phyloP scores from a whole-genome alignment of 2,888 invertebrate genomes.

The Kryphioiulus occultus region DNA sequence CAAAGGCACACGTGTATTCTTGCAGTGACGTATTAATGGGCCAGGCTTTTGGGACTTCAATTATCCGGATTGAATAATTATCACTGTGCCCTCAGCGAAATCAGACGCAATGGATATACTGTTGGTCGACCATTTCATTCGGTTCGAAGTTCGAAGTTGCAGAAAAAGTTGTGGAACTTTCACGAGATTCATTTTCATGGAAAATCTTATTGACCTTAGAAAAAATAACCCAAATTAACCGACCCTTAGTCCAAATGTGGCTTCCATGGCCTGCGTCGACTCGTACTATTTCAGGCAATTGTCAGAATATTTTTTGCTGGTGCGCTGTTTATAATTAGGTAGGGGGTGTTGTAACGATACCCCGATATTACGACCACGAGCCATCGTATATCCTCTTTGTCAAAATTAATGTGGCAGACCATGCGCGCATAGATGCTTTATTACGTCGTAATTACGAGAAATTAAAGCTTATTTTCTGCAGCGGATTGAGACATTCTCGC shows the following conservation, averaged over 20 bases:
- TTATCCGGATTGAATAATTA: neutral
- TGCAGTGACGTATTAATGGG: neutral
- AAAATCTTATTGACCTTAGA: too few relatives aligned
- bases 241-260: neutral
- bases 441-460: neutral
- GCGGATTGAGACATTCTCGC: neutral
- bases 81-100: too few relatives aligned
- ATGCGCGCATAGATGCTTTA: neutral
- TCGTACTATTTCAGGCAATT: too few relatives aligned
- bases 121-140: too few relatives aligned
- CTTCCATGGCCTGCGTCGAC: neutral
- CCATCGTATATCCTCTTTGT: neutral
- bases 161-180: too few relatives aligned
- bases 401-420: neutral
- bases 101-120: too few relatives aligned
- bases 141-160: too few relatives aligned
- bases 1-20: neutral
- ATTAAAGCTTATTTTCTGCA: constrained; percentile 1
- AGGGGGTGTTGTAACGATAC: constrained; percentile 4
- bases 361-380: neutral
- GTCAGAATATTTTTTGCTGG: neutral
- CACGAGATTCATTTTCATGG: too few relatives aligned
- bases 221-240: too few relatives aligned
- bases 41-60: neutral
- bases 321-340: neutral